Base-by-base conservation (phyloP, 2,113 vertebrate species). In the Sitta europaea region DNA sequence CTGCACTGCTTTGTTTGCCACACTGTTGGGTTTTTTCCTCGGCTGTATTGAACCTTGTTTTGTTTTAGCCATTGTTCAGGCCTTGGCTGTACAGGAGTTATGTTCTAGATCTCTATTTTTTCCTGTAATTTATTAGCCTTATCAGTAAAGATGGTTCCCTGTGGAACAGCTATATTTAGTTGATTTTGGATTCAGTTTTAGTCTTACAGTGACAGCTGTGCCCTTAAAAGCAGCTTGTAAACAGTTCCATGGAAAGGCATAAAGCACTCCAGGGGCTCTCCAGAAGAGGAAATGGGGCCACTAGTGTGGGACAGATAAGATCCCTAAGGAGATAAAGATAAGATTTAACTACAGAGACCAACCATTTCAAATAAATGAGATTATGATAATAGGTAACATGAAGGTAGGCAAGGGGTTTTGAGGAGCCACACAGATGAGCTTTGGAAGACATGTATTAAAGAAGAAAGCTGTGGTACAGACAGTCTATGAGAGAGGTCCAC, bases 81-180 rank as follows among this genome's bases (percentile, higher is more conserved):
- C 84, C 47, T 84, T 94, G 92, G 89, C 95, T 82, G 77, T 45
- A 68, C 70, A 35, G 20, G 59, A 55, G 84, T 92, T 36, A 28
- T 7, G 82, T 79, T 90, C 88, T 79, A 27, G 54, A 86, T 86
- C 82, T 94, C 54, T 94, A 75, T 94, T 97, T 96, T 95, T 95
- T 95, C 95, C 96, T 93, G 95, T 93, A 88, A 86, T 82, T 76
- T 86, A 70, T 29, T 79, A 0, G 66, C 54, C 75, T 96, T 94
- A 86, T 82, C 95, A 88, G 86, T 65, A 83, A 88, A 71, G 65
- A 51, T 77, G 35, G 38, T 58, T 94, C 78, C 88, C 91, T 54
- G 67, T 65, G 74, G 82, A 85, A 68, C 28, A 83, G 38, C 42
- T 93, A 61, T 85, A 70, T 88, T 94, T 93, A 97, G 85, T 68